Base-by-base conservation (phyloP, 2,888 invertebrate genomes). In the Drosophila paramelanica region DNA sequence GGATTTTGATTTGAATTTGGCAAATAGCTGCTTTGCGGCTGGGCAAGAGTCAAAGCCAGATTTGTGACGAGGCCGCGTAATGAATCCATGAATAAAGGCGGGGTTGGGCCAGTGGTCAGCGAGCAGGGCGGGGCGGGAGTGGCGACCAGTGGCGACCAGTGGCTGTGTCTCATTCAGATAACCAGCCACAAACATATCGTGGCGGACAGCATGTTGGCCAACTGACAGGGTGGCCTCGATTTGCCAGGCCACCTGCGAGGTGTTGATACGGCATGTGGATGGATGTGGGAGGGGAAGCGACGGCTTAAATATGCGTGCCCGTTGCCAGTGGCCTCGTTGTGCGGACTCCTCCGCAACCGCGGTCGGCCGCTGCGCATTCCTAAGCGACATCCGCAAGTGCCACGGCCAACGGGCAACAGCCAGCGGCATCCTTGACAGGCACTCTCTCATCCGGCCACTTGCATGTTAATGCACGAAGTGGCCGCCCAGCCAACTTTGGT, bases 291-390 rank as follows among this genome's bases (percentile, higher is more conserved):
- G 31, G 31, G 10, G 31, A 8, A 27, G 27, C 36, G 25, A 27
- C 14, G 11, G 61, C 74, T 62, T 50, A 79, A 79, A 75, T 75
- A 75, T 75, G 79, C 79, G 75, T 68, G 74, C 13, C 79, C 51
- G 55, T 51, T 58, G 60, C 39, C 39, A 25, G 41, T 56, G 58
- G 50, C 58, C 67, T 50, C 23, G 52, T 31, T 53, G 17, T 27
- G 38, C 20, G 57, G 17, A 46, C 25, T 23, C 6, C 27, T 31
- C 50, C 31, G 23, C 53, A 50, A 31, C 43, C 57, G 69, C 38
- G 76, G 64, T 41, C 27, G 49, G 41, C 46, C 72, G 27, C 27
- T 27, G 47, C 31, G 53, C 52, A 77, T 62, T 81, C 56, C 68
- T 51, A 60, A 78, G 59, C 66, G 79, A 60, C 47, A 62, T 47